Conservation (phyloP, 2,888 invertebrate species). For the Taenaris catops region DNA sequence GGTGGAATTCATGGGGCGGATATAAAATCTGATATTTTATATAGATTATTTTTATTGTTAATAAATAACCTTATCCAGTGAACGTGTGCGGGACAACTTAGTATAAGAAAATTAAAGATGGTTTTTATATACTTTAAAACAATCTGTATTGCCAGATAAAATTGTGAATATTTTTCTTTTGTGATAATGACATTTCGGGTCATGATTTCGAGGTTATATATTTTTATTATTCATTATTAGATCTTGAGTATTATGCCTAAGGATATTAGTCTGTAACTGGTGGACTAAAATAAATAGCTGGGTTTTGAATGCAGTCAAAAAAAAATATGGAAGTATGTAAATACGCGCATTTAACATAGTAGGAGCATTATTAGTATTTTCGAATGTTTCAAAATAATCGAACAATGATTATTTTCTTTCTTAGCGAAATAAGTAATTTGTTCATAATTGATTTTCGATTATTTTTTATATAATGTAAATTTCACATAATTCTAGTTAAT, state of each 20-base stretch:
- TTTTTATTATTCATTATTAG: conserved; percentile 68
- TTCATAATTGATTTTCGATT: conserved; percentile 46
- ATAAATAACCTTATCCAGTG: conserved; percentile 68
- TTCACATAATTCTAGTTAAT: conserved; percentile 66
- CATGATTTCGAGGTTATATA: conserved; percentile 65
- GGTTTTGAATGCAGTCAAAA: conserved; percentile 46
- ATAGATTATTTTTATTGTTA: conserved; percentile 71
- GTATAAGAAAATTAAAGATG: conserved; percentile 68
- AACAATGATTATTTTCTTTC: conserved; percentile 60
- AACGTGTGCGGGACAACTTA: conserved; percentile 66
- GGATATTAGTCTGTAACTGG: conserved; percentile 53
- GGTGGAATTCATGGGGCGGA: conserved; percentile 50
- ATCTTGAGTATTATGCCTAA: conserved; percentile 70
- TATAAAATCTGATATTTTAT: conserved; percentile 66
- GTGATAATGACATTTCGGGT: conserved; percentile 71
- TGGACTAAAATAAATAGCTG: conserved; percentile 42
- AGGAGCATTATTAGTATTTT: conserved; percentile 50
- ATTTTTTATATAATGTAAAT: conserved; percentile 60
- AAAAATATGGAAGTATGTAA: conserved; percentile 56
- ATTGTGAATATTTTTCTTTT: conserved; percentile 78
- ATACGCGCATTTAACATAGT: conserved; percentile 74
- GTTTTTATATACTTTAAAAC: conserved; percentile 69
- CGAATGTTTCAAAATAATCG: conserved; percentile 54
- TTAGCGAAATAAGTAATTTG: conserved; percentile 66
- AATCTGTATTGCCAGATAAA: conserved; percentile 80